Evolutionary conservation across 2,113 vertebrate species (phyloP).

Genomic region (Tachysurus fulvidraco): DNA sequence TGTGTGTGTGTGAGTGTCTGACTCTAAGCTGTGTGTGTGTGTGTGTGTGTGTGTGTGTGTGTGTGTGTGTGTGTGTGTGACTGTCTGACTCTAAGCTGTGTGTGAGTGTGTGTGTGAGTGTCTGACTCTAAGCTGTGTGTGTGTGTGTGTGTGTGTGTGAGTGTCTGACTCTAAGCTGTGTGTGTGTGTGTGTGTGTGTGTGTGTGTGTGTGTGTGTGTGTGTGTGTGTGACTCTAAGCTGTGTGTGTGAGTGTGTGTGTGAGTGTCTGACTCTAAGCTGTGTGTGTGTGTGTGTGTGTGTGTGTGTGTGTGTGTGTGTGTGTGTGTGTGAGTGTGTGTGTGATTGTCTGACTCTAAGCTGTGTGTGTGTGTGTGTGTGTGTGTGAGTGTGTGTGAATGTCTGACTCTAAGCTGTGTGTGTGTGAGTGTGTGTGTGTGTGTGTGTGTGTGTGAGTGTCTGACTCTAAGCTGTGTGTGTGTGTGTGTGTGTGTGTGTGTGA

Average conservation of each 20-base stretch:
- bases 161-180: neutral
- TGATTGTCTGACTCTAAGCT: too few species aligned
- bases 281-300: too few species aligned
- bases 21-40: conserved; percentile 33
- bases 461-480: too few species aligned
- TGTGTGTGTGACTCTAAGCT: too few species aligned
- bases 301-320: neutral
- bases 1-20: conserved; percentile 26
- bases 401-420: neutral
- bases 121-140: neutral
- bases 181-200: neutral
- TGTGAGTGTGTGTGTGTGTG: neutral
- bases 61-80: conserved; percentile 2
- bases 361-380: neutral
- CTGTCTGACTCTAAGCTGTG: too few species aligned
- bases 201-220: conserved; percentile 1
- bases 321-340: neutral
- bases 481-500: conserved; percentile 7
- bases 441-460: neutral
- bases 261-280: neutral
- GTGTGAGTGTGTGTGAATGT: conserved; percentile 25
- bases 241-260: too few species aligned
- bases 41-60: neutral
- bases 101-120: conserved; percentile 21
- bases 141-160: too few species aligned